Conservation (phyloP, 2,797 vertebrate genomes). For the Pagetopsis macropterus region DNA sequence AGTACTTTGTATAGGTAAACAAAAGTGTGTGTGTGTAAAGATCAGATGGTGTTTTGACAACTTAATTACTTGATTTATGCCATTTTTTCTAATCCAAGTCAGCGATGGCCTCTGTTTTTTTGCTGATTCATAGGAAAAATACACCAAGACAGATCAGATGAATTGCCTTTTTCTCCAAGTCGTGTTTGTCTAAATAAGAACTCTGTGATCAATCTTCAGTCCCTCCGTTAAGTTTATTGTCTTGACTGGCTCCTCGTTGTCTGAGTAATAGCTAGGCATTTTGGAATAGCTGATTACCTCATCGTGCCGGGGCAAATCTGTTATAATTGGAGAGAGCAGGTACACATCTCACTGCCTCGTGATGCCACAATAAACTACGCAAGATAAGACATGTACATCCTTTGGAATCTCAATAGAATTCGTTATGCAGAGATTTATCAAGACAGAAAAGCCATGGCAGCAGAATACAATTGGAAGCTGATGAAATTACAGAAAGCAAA, state of each 20-base stretch:
- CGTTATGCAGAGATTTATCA: constrained; percentile 33
- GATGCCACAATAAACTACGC: constrained; percentile 58
- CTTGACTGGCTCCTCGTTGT: constrained; percentile 79
- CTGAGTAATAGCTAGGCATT: constrained; percentile 77
- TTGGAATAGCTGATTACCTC: constrained; percentile 77
- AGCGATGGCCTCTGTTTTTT: constrained; percentile 68
- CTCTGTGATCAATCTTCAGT: constrained; percentile 84
- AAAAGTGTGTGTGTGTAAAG: constrained; percentile 59
- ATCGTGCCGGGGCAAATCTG: constrained; percentile 68
- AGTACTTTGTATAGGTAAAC: constrained; percentile 66
- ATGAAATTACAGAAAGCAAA: constrained; percentile 21
- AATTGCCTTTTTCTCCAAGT: constrained; percentile 81
- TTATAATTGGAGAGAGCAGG: constrained; percentile 70
- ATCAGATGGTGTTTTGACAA: constrained; percentile 80
- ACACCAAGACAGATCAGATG: constrained; percentile 79
- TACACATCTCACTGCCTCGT: constrained; percentile 36
- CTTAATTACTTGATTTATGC: constrained; percentile 85
- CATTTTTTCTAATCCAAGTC: constrained; percentile 69
- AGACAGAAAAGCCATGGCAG: constrained; percentile 26
- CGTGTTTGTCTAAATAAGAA: constrained; percentile 85
- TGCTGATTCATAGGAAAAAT: constrained; percentile 81
- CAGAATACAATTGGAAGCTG: constrained; percentile 6
- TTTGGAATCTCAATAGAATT: constrained; percentile 21
- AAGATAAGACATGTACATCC: constrained; percentile 39
- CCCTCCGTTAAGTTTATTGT: constrained; percentile 78